Evolutionary conservation across 2,888 invertebrate genomes (phyloP).

Genomic region (Aspidapion aeneum): DNA sequence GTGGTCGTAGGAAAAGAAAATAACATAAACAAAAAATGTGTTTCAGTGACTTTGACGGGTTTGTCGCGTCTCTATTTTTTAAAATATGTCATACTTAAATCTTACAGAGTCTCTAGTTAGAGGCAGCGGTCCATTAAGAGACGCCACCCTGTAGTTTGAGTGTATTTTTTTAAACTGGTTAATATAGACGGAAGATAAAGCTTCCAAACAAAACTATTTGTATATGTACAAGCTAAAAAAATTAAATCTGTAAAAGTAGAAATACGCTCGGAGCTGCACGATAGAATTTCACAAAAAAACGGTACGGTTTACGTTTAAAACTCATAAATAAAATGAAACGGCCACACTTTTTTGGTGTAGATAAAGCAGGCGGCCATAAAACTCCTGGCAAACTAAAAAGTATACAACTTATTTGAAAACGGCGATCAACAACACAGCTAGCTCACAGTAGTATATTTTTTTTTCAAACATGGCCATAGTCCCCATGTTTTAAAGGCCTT

Average conservation of each 20-base stretch:
- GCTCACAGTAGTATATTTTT: background rate
- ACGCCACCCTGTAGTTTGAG: too few relatives aligned
- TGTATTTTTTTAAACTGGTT: too few relatives aligned
- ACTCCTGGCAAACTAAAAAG: background rate
- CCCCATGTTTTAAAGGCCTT: too few relatives aligned
- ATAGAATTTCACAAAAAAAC: background rate
- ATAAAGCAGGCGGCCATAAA: background rate
- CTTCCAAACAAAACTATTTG: conserved; percentile 12
- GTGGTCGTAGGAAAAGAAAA: too few relatives aligned
- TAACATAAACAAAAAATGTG: too few relatives aligned
- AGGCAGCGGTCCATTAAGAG: too few relatives aligned
- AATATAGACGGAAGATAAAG: conserved; percentile 43
- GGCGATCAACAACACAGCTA: background rate
- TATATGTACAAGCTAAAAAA: background rate
- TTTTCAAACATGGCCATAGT: background rate
- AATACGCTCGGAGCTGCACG: background rate
- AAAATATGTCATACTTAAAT: too few relatives aligned
- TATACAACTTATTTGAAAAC: background rate
- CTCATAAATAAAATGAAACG: background rate
- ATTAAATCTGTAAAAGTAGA: background rate
- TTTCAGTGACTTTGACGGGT: too few relatives aligned
- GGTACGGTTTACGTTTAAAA: background rate
- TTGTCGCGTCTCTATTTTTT: too few relatives aligned
- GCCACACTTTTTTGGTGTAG: background rate
- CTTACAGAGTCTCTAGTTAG: too few relatives aligned